Evolutionary conservation across 2,888 invertebrate species (phyloP), one percentile per base, ranked within the genome.

Genomic region (Nephrotoma flavescens): DNA sequence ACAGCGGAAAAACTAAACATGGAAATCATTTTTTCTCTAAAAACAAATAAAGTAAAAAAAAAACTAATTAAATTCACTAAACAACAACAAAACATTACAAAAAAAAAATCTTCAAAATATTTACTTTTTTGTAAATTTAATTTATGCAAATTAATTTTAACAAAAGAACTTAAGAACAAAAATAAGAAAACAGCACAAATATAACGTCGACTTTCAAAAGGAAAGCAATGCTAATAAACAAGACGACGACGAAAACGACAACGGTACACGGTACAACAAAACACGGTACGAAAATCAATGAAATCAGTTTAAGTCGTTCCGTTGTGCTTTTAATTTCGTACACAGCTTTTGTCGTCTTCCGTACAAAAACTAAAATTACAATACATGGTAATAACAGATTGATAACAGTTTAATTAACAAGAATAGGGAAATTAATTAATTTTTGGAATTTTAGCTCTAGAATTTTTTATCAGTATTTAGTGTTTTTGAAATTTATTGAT

Each of bases 381-480:
- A 12, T 47, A 12, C n/a, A 2, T 47, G 47, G 2, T 41, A 41
- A 83, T 42, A 84, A 84, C 42, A 84, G 84, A 84, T 84, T 84
- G 84, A 84, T 84, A 84, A 84, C 84, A 84, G 6, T 84, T 84
- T 84, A 84, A 42, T 84, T 84, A 84, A 84, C 84, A 84, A 84
- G 84, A 84, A 84, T 42, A 84, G 84, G 84, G 6, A 84, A 84
- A 84, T 84, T 84, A 84, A 84, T 84, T 84, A 84, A 84, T 84
- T 84, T 31, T 71, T 31, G 9, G 11, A 71, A 71, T 71, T 71
- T 71, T 71, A 31, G 31, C 31, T 71, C 4, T 71, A 31, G 71
- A 31, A 12, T 71, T 71, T 71, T 6, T 9, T 71, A 31, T 71
- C 71, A 71, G 31, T 71, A 71, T 71, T 71, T 31, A 71, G 71